These are phyloP conservation scores for Columba livia DNA, from an alignment of 2,113 vertebrate genomes.

Conservation along the genomic window DNA sequence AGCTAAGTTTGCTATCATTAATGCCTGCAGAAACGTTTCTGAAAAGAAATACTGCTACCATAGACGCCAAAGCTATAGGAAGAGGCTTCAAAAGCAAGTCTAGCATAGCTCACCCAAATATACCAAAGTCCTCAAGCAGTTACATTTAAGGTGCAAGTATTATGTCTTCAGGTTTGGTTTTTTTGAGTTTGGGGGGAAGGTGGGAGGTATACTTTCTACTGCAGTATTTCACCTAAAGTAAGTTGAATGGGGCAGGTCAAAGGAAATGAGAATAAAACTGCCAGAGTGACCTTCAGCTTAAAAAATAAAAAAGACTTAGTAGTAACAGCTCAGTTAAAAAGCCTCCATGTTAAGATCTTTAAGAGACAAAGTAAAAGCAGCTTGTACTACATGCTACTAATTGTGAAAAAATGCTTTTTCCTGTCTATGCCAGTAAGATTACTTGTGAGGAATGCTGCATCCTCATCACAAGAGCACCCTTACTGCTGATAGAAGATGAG, in stretches of 20 bases:
- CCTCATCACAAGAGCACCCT: background rate
- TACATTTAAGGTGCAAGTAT: background rate
- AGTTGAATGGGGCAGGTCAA: background rate
- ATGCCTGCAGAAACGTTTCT: background rate
- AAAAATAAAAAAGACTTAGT: background rate
- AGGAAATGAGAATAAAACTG: background rate
- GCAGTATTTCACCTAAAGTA: background rate
- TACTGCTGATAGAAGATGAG: background rate
- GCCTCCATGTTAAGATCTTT: background rate
- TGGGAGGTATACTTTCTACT: background rate
- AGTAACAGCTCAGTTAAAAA: background rate
- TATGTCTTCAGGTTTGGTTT: background rate
- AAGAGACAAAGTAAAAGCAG: background rate
- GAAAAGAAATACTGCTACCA: background rate
- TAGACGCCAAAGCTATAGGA: background rate
- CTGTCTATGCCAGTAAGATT: background rate
- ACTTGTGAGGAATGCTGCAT: background rate
- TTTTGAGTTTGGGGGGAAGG: background rate
- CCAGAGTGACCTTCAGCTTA: background rate
- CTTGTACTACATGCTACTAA: background rate
- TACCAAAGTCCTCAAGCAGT: background rate
- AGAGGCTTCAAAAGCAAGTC: background rate
- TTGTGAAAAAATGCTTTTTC: background rate
- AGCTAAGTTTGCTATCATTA: background rate
- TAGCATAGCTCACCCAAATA: background rate